Evolutionary conservation across 2,888 invertebrate species (phyloP).

Genomic region (Heliconius hortense): DNA sequence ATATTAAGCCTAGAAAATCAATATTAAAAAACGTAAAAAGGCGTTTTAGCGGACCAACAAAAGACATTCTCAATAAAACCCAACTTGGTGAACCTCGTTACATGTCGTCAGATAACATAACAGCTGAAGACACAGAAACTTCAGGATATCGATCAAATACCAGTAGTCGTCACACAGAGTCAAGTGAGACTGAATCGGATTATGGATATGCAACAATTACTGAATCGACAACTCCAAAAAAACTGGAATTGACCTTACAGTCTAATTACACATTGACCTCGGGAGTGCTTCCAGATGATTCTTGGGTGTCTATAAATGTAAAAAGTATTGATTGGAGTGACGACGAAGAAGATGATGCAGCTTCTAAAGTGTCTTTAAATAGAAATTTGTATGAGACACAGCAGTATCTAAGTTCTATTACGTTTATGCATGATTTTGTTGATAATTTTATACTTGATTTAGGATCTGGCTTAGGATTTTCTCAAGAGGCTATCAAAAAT

Average conservation of each 20-base stretch:
- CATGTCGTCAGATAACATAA: conserved; percentile 50
- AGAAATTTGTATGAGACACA: conserved; percentile 69
- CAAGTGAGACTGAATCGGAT: conserved; percentile 82
- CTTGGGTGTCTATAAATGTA: conserved; percentile 73
- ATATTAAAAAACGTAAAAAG: conserved; percentile 61
- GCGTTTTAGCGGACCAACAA: conserved; percentile 55
- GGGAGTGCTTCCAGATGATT: conserved; percentile 77
- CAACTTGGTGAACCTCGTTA: conserved; percentile 43
- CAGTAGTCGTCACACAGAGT: conserved; percentile 70
- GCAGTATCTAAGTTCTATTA: conserved; percentile 84
- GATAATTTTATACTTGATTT: conserved; percentile 84
- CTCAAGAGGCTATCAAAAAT: conserved; percentile 74
- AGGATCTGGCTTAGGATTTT: conserved; percentile 82
- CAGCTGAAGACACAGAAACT: conserved; percentile 73
- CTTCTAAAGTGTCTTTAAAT: conserved; percentile 58
- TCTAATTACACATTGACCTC: conserved; percentile 67
- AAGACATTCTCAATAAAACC: conserved; percentile 49
- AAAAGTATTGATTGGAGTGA: conserved; percentile 69
- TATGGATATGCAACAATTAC: conserved; percentile 84
- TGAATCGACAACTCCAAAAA: conserved; percentile 82
- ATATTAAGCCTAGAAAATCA: conserved; percentile 62
- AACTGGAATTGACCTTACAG: conserved; percentile 69
- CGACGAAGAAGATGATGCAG: conserved; percentile 62
- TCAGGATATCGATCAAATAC: conserved; percentile 81
- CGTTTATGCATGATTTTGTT: conserved; percentile 87